Conservation (phyloP, 2,888 invertebrate species). For the Metellina segmentata region DNA sequence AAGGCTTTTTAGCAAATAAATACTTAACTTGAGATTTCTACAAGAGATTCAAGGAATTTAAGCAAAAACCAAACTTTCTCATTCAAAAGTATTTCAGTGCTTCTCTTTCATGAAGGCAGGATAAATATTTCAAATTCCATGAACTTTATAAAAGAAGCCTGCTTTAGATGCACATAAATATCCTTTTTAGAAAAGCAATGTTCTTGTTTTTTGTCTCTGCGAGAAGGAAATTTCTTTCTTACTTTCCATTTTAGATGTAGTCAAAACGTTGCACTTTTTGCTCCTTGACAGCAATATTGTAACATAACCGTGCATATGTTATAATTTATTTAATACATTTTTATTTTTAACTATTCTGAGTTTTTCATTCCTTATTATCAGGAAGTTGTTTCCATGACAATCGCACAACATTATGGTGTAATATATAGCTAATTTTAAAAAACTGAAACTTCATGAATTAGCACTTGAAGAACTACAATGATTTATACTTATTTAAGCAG, state of each 20-base stretch:
- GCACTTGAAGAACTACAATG: too few species aligned
- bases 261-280: neutral
- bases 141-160: neutral
- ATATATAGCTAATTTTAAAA: too few species aligned
- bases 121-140: slow-evolving; percentile 15
- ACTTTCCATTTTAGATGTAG: neutral
- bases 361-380: neutral
- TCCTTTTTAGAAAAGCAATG: slow-evolving; percentile 13
- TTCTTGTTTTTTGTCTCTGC: slow-evolving; percentile 2
- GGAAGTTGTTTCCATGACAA: too few species aligned
- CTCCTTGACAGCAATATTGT: neutral
- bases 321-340: neutral
- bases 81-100: neutral
- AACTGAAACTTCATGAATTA: too few species aligned
- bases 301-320: neutral
- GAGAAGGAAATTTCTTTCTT: neutral
- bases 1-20: neutral
- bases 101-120: neutral
- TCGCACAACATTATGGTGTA: too few species aligned
- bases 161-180: slow-evolving; percentile 38
- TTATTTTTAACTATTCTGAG: neutral
- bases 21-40: neutral
- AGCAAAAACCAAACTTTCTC: neutral
- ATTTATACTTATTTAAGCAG: too few species aligned
- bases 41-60: neutral